These are phyloP conservation scores for Stomorhina lunata DNA, from an alignment of 2,888 invertebrate genomes.

Conservation along the genomic window DNA sequence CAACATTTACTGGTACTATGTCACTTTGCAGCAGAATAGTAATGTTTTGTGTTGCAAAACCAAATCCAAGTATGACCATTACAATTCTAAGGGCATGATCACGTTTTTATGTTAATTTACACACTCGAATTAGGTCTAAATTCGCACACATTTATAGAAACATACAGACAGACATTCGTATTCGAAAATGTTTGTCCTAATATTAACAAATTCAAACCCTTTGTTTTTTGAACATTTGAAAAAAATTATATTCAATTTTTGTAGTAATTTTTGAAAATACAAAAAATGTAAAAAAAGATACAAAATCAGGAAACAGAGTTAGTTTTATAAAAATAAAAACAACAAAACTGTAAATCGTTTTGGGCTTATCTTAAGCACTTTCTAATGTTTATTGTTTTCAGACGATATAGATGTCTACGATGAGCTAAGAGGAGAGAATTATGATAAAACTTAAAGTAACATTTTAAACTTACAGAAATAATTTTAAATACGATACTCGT, in stretches of 20 bases:
- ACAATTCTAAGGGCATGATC: slow-evolving; percentile 40
- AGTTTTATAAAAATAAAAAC: neutral
- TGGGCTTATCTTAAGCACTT: slow-evolving; percentile 42
- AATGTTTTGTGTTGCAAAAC: neutral
- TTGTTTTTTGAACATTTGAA: neutral
- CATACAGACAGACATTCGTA: neutral
- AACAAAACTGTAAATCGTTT: slow-evolving; percentile 47
- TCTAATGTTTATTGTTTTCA: slow-evolving; percentile 17
- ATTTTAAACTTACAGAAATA: no score
- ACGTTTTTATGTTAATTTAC: slow-evolving; percentile 42
- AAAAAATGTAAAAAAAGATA: slow-evolving; percentile 1
- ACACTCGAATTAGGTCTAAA: neutral
- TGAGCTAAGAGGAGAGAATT: no score
- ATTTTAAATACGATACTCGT: no score
- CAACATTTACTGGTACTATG: slow-evolving; percentile 1
- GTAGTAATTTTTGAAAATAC: neutral
- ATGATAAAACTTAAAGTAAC: no score
- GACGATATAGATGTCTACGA: neutral
- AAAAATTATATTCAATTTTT: neutral
- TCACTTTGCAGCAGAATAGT: neutral
- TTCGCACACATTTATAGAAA: neutral
- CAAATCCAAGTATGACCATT: slow-evolving; percentile 7
- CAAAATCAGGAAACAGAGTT: slow-evolving; percentile 40
- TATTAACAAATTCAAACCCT: neutral
- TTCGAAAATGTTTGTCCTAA: no score